A percentile compares a stretch with the other conserved stretches of the same genome.
Conservation (phyloP, 2,797 vertebrate species). For the Sciaenops ocellatus region DNA sequence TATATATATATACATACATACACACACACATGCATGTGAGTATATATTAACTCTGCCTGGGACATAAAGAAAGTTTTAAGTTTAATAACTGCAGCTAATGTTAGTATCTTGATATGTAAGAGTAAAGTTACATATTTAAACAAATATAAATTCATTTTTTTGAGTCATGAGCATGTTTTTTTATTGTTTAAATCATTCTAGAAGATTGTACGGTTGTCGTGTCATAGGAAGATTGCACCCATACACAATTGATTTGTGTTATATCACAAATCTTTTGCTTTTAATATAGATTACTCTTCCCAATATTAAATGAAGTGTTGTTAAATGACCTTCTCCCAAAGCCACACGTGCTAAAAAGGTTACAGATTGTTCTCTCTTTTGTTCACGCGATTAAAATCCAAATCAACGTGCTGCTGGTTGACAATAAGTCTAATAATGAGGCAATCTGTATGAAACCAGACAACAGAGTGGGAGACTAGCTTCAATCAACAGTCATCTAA, state of each 20-base stretch:
- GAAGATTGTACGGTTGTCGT: not conserved
- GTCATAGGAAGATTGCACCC: too few species aligned
- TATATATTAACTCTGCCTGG: not conserved
- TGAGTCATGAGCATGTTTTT: not conserved
- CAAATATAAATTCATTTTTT: too few species aligned
- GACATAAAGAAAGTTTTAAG: not conserved
- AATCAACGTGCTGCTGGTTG: slow-evolving; percentile 35
- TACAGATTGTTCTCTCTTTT: slow-evolving; percentile 4
- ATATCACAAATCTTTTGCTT: not conserved
- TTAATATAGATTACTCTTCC: not conserved
- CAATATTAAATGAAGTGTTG: not conserved
- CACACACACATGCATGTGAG: too few species aligned
- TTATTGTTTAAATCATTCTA: not conserved
- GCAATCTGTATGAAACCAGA: slow-evolving; percentile 61
- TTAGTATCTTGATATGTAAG: slow-evolving; percentile 12
- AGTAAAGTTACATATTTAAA: too few species aligned
- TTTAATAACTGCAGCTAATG: not conserved
- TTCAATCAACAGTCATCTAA: slow-evolving; percentile 38
- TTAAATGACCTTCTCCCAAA: not conserved
- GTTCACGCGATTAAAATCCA: slow-evolving; percentile 13
- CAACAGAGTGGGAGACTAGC: slow-evolving; percentile 34
- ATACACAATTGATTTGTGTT: too few species aligned
- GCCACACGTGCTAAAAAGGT: not conserved
- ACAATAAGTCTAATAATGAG: slow-evolving; percentile 60
- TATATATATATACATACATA: too few species aligned